phyloP scores from a whole-genome alignment of 2,113 vertebrate species.

The Sceloporus undulatus region DNA sequence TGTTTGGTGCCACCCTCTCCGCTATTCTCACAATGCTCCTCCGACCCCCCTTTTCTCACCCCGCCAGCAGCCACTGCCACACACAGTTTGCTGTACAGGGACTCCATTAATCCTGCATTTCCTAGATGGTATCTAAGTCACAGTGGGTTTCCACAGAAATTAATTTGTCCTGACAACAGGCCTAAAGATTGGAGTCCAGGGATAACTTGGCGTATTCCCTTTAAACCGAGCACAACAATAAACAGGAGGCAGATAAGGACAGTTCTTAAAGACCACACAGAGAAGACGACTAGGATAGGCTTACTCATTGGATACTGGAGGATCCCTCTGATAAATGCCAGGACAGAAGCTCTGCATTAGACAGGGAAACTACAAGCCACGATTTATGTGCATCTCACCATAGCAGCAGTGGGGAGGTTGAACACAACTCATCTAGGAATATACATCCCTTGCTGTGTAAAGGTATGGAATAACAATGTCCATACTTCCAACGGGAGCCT shows the following conservation, averaged over 20 bases:
- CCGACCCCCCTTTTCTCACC: constrained; percentile 34
- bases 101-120: constrained; percentile 83
- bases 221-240: constrained; percentile 80
- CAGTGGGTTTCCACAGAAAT: constrained; percentile 81
- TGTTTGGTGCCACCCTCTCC: constrained; percentile 26
- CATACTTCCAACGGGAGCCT: background rate
- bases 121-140: constrained; percentile 79
- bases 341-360: constrained; percentile 30
- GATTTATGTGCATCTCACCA: constrained; percentile 52
- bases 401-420: background rate
- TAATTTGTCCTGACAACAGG: constrained; percentile 84
- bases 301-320: constrained; percentile 29
- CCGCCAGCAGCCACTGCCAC: constrained; percentile 56
- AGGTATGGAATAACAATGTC: background rate
- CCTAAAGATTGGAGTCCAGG: constrained; percentile 81
- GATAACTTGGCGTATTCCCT: constrained; percentile 80
- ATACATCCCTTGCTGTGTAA: constrained; percentile 13
- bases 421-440: background rate
- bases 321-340: constrained; percentile 48
- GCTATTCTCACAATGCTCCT: constrained; percentile 19
- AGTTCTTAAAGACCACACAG: constrained; percentile 74
- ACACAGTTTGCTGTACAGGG: constrained; percentile 74
- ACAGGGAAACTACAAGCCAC: constrained; percentile 34
- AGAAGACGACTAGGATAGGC: constrained; percentile 57
- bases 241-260: constrained; percentile 77